These are phyloP conservation scores for Parapristionchus giblindavisi DNA, from an alignment of 2,888 invertebrate genomes.

Conservation along the genomic window DNA sequence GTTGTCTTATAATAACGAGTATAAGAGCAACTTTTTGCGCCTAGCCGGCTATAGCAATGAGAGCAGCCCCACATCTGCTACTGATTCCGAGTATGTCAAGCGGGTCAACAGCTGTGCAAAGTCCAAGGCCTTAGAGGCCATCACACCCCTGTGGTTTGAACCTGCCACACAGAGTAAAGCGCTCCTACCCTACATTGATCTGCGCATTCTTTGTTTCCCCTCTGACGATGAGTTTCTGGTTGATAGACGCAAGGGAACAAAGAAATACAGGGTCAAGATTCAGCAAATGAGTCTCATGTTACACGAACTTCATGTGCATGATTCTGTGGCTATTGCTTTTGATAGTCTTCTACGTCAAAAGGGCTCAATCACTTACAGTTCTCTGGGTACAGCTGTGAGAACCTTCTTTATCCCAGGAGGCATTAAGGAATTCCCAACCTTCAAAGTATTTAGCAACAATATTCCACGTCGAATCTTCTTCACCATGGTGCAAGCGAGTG, in stretches of 20 bases:
- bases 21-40: neutral
- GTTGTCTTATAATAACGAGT: neutral
- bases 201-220: constrained; percentile 1
- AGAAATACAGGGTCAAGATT: constrained; percentile 2
- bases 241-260: neutral
- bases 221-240: constrained; percentile 16
- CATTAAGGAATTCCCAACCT: neutral
- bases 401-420: neutral
- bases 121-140: neutral
- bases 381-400: neutral
- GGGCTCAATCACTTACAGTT: neutral
- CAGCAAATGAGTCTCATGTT: neutral
- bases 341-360: neutral
- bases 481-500: neutral
- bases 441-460: neutral
- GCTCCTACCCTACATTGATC: neutral
- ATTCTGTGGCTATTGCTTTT: neutral
- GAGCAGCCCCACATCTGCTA: neutral
- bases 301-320: neutral
- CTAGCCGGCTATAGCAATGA: neutral
- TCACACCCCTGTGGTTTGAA: constrained; percentile 5
- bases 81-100: neutral
- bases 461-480: constrained; percentile 15
- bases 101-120: neutral
- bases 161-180: neutral